Evolutionary conservation across 1,140 invertebrate species (phyloP).

Genomic region (Oreohelix idahoensis): DNA sequence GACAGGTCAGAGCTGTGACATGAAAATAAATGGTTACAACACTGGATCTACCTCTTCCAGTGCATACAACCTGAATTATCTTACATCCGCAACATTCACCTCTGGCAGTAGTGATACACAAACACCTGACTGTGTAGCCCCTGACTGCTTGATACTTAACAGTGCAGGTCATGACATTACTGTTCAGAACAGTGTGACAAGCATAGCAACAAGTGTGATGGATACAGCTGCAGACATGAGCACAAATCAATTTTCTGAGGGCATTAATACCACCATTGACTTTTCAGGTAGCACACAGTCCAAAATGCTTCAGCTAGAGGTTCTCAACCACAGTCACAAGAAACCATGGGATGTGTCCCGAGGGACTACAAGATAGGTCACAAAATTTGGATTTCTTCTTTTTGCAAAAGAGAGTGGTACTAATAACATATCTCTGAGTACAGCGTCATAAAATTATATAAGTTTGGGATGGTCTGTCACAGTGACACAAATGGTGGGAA

Average conservation of each 20-base stretch:
- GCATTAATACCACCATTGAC: not conserved
- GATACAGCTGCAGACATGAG: not conserved
- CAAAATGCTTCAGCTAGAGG: too few relatives aligned
- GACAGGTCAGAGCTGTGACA: not conserved
- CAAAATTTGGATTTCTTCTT: too few relatives aligned
- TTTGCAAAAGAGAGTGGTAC: too few relatives aligned
- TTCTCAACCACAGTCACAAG: too few relatives aligned
- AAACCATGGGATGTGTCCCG: too few relatives aligned
- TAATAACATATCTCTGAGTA: too few relatives aligned
- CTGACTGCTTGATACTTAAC: not conserved
- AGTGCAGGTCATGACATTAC: not conserved
- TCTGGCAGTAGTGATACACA: not conserved
- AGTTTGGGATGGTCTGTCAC: too few relatives aligned
- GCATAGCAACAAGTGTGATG: not conserved
- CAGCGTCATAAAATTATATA: too few relatives aligned
- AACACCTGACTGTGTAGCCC: not conserved
- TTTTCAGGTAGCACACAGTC: too few relatives aligned
- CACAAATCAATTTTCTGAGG: not conserved
- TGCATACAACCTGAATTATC: not conserved
- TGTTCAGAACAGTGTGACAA: not conserved
- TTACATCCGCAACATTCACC: not conserved
- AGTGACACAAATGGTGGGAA: too few relatives aligned
- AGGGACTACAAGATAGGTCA: too few relatives aligned
- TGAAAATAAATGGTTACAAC: not conserved
- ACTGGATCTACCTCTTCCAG: not conserved